Evolutionary conservation across 2,797 vertebrate species (phyloP), one percentile per base, ranked within the genome.

Genomic region (Rhinichthys osculus): DNA sequence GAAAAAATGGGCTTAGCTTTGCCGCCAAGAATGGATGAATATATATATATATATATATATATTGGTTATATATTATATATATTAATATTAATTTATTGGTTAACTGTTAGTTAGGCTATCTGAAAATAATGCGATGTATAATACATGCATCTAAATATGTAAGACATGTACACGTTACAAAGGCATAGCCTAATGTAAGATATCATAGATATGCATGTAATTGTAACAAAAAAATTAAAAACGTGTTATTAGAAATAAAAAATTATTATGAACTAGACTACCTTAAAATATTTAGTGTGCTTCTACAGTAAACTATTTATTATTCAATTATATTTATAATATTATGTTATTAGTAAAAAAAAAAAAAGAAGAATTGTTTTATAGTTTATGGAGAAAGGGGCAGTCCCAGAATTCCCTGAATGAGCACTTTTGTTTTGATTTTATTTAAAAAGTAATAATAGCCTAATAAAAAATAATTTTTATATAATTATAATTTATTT

Each of bases 1-100:
- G 47, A 38, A 52, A 78, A 59, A 33, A 78, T 47, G 38, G 70
- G 17, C 62, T 54, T 47, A 72, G 33, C 33, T 69, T 69, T 78
- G 44, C 62, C 73, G 59, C 73, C 62, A 83, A 83, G 21, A 81
- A 17, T 57, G 23, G 17, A 4, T n/a, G 79, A 1, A 33, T 19
- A 33, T 11, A 1, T 9, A 67, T 35, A 10, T 21, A 69, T 69
- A 21, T 38, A 62, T 40, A 27, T 42, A 0, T 40, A 62, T 64
- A 33, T 33, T 33, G 33, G 2, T 33, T 19, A 33, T 5, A 3
- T 19, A 67, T 35, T 69, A 21, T 21, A 62, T 40, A 30, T 62
- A 0, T 40, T 35, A 35, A 35, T 4, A 4, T 33, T 3, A 2
- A 62, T 64, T 17, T 10, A 52, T 50, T 14, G 47, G 14, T 16